Evolutionary conservation across 2,888 invertebrate genomes (phyloP), one percentile per base, ranked within the genome.

Genomic region (Drosophila colorata): DNA sequence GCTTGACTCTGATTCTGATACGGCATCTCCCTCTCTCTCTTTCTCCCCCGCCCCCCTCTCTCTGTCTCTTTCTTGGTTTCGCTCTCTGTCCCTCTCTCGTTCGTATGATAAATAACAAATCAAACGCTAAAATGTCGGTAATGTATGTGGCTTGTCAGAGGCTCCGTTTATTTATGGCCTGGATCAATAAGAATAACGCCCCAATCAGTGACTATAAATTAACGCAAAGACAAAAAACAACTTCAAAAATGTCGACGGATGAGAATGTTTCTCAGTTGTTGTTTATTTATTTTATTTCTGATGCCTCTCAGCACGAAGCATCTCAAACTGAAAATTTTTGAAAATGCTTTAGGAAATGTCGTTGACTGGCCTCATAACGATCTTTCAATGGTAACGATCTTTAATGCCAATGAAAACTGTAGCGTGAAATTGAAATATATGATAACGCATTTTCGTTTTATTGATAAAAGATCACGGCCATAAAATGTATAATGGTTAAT

Each of bases 131-230:
- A 86, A 87, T 90, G 90, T 87, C 85, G 85, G 90, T 88, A 87
- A 87, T 87, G 87, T 87, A 87, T 89, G 90, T 88, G 86, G 84
- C 78, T 73, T 86, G 86, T 87, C 86, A 89, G 86, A 78, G 88
- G 74, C 76, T 89, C 72, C 72, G 81, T 57, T 88, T 88, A 87
- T 87, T 87, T 87, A 87, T 87, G 84, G 85, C 87, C 90, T 90
- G 90, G 87, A 87, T 90, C 87, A 87, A 90, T 90, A 87, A 87
- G 87, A 87, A 87, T 87, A 90, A 87, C 87, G 90, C 90, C 87
- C 90, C 87, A 87, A 87, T 87, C 87, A 90, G 87, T 84, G 90
- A 90, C 87, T 84, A 87, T 87, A 87, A 87, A 87, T 87, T 90
- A 87, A 90, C 88, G 76, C 90, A 90, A 78, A 86, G 85, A 90